phyloP scores from a whole-genome alignment of 2,113 vertebrate genomes.

The Solea senegalensis region DNA sequence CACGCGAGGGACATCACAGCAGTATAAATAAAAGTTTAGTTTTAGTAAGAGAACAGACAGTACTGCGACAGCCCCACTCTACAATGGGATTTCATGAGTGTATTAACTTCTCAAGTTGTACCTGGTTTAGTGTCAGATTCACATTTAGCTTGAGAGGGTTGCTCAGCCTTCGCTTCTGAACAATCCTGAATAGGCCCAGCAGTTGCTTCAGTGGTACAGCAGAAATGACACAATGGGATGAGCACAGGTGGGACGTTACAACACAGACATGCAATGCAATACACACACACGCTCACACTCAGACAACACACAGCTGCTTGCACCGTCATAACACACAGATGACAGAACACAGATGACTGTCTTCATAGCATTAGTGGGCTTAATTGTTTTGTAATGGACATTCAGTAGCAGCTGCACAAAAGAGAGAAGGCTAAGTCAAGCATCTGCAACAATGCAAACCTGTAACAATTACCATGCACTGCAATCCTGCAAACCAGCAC shows the following conservation, averaged over 20 bases:
- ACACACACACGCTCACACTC: slow-evolving; percentile 21
- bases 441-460: slow-evolving; percentile 72
- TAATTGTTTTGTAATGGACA: slow-evolving; percentile 56
- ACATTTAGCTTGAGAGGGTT: slow-evolving; percentile 53
- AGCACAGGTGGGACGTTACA: slow-evolving; percentile 56
- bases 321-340: slow-evolving; percentile 37
- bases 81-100: neutral
- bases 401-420: slow-evolving; percentile 60
- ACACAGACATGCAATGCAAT: slow-evolving; percentile 64
- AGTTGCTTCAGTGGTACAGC: slow-evolving; percentile 55
- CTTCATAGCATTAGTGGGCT: slow-evolving; percentile 49
- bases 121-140: slow-evolving; percentile 71
- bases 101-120: slow-evolving; percentile 50
- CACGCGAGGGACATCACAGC: no score
- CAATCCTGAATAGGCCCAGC: slow-evolving; percentile 66
- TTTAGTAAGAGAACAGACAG: neutral
- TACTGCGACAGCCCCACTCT: slow-evolving; percentile 5
- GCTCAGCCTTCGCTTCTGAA: slow-evolving; percentile 62
- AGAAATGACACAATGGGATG: slow-evolving; percentile 65
- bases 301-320: slow-evolving; percentile 22
- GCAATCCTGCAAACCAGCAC: slow-evolving; percentile 78
- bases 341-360: slow-evolving; percentile 42
- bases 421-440: slow-evolving; percentile 54
- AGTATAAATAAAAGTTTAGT: no score
- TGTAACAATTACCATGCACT: slow-evolving; percentile 71